Evolutionary conservation across 2,113 vertebrate genomes (phyloP).

Genomic region (Phoxinus phoxinus): DNA sequence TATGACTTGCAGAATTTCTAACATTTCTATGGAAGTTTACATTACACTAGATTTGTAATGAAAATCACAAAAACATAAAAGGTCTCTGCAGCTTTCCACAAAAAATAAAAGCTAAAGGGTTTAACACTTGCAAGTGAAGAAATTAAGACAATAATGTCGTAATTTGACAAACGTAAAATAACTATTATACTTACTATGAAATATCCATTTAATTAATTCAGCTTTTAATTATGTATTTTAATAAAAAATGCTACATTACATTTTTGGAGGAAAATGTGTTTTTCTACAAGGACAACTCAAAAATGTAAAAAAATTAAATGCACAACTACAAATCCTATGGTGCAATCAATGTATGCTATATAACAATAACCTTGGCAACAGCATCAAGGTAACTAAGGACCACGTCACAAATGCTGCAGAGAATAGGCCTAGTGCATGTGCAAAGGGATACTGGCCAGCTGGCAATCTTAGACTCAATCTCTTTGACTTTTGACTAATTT

Average conservation of each 20-base stretch:
- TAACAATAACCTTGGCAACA: constrained; percentile 5
- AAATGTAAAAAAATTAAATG: no score
- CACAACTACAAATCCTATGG: background rate
- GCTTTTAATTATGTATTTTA: background rate
- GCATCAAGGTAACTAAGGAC: background rate
- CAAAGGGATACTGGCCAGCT: background rate
- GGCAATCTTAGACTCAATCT: background rate
- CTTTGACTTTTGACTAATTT: constrained; percentile 13
- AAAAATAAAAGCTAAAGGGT: background rate
- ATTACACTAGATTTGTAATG: background rate
- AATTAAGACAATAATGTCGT: background rate
- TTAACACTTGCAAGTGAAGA: background rate
- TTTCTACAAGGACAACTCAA: background rate
- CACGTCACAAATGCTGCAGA: background rate
- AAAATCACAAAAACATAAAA: background rate
- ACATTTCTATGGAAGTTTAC: background rate
- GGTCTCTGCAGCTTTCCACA: background rate
- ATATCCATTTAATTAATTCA: background rate
- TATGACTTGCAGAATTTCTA: background rate
- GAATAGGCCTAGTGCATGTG: no score
- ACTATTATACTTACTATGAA: background rate
- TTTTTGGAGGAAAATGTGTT: background rate
- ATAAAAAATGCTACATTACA: background rate
- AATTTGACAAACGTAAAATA: background rate
- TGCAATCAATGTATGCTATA: background rate